Percentiles rank a stretch among this genome's conserved stretches.
phyloP scores from a whole-genome alignment of 2,113 vertebrate genomes.

The Uropsilus gracilis region DNA sequence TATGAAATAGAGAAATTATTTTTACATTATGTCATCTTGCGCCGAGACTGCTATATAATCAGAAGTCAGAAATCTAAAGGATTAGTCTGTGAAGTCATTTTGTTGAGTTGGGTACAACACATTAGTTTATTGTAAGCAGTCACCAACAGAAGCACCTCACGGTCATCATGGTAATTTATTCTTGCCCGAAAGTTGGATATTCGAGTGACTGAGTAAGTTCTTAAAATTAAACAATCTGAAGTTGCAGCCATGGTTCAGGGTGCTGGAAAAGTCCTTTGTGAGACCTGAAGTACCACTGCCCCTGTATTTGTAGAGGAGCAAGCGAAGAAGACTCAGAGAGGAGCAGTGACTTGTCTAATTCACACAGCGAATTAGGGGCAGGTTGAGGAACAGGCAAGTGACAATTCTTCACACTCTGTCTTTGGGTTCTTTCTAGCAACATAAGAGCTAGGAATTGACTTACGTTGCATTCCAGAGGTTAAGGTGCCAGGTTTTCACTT shows the following conservation, averaged over 20 bases:
- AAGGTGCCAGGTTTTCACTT: neutral
- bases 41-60: neutral
- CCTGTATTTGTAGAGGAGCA: neutral
- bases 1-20: constrained; percentile 6
- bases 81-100: constrained; percentile 16
- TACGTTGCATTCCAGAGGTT: neutral
- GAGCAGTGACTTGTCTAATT: neutral
- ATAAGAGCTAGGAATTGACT: neutral
- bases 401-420: neutral
- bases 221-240: neutral
- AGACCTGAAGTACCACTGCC: neutral
- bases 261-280: neutral
- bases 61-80: neutral
- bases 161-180: neutral
- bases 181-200: neutral
- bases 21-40: constrained; percentile 10
- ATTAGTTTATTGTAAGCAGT: neutral
- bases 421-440: neutral
- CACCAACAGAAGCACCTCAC: neutral
- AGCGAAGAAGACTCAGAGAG: neutral
- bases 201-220: neutral
- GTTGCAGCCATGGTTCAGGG: neutral
- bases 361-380: neutral
- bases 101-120: neutral
- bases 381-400: neutral